Base-by-base conservation (phyloP, 2,797 vertebrate genomes). In the Zalophus californianus region DNA sequence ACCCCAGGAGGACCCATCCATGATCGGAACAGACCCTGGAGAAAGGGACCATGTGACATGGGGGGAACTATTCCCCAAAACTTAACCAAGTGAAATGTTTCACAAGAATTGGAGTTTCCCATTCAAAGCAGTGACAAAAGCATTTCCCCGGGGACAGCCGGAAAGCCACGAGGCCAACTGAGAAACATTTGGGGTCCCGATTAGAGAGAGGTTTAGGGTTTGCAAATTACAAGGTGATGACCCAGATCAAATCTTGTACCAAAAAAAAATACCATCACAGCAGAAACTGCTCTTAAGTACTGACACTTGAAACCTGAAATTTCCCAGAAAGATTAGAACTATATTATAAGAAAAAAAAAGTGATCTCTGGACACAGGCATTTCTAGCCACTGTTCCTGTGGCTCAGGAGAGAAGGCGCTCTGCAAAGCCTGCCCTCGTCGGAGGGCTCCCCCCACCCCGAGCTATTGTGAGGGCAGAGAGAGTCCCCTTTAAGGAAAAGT, bases 191-290 rank as follows among this genome's bases (percentile, higher is more conserved):
- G 35, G 44, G 38, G 41, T 18, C 83, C 41, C 12, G 16, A 21
- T 7, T 16, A 16, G 12, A 32, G 16, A 54, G 5, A 29, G 3
- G 41, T 8, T 2, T 7, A 35, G 6, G 0, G 12, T 8, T 56
- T 29, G 4, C 32, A 70, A 4, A 29, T 1, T 5, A 20, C 0
- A 0, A 10, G 10, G 23, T 10, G 48, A 52, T 4, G 35, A 4
- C 16, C n/a, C 73, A 7, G 44, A 8, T 70, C 70, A 52, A 6
- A 41, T 20, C 12, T 79, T 4, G 9, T 1, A 4, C 77, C 48
- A 48, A 13, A 54, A 78, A 68, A 2, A 60, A 3, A 8, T 7
- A 16, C n/a, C 32, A 6, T 10, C 29, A 2, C 41, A 27, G 38
- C 16, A 44, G 35, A 84, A 13, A 38, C 79, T 5, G 5, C 29